Evolutionary conservation across 1,140 invertebrate species (phyloP), one percentile per base, ranked within the genome.

Genomic region (Platyscapa corneri): DNA sequence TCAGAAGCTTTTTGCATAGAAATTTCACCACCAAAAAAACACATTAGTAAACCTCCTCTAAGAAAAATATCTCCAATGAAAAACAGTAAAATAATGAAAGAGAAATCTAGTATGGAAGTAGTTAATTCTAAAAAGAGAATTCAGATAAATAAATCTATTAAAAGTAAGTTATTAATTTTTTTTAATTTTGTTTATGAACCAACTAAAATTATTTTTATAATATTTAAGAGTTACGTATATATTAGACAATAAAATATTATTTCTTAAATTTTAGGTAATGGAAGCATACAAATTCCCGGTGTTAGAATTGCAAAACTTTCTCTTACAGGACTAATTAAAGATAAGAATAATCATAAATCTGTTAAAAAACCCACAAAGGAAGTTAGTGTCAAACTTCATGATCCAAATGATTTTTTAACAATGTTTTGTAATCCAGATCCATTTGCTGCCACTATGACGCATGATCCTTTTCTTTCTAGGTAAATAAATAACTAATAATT

Each of bases 391-490:
- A 91, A 89, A 72, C 85, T 90, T 60, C 87, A 89, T 79, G 88
- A 91, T 86, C 89, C 88, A 74, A 89, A 91, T 84, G 88, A 91
- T 82, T 88, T 90, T 79, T 85, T 91, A 75, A 87, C 85, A 83
- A 88, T 89, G 89, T 90, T 89, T 49, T 93, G 92, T 30, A 92
- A 94, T 90, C 93, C 94, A 12, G 94, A 95, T 94, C 95, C 94
- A 83, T 95, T 93, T 93, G 94, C 94, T 23, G 94, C 95, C 10
- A 95, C 94, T 6, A 95, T 94, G 37, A 95, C 95, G 8, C 91
- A 95, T 27, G 95, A 96, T 93, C 96, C 96, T 14, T 97, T 97
- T 88, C 86, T 92, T 23, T 88, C 88, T 56, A 91, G 88, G 88
- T 90, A 82, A 72, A n/a, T 34, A 80, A 53, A 34, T 87, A 42